Evolutionary conservation across 1,140 invertebrate genomes (phyloP), one percentile per base, ranked within the genome.

Genomic region (Drosophila orena): DNA sequence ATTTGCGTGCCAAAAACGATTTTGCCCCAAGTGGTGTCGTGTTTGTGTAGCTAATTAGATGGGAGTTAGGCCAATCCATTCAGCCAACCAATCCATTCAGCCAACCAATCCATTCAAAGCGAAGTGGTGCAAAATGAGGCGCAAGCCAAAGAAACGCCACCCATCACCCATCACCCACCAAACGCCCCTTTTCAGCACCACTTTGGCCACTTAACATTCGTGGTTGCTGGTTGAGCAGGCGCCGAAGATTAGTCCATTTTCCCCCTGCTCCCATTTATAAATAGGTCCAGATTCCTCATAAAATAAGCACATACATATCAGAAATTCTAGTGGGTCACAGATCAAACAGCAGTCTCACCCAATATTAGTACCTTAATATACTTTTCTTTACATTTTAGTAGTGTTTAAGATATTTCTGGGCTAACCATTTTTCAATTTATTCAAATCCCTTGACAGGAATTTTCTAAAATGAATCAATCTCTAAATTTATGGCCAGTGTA

Each of bases 1-100:
- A 75, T 75, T 52, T 65, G 30, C 56, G 75, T 76, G 61, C 54
- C 64, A 76, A 75, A 76, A 73, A 74, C 46, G 34, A 55, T 54
- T 50, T 59, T 49, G 56, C 52, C 46, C n/a, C 55, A 24, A 62
- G 27, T 49, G 47, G 61, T 44, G 58, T 42, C 73, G 59, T 85
- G 56, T 81, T 81, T 86, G 81, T 78, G 43, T 61, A 66, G 78
- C 83, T 88, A 88, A 88, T 88, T 88, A 81, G 81, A 79, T 50
- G 69, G 58, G 57, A 78, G 65, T 71, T 66, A 68, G 59, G 65
- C 73, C 46, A 72, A 53, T 53, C 58, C 56, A 77, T 59, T 47
- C 37, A 40, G n/a, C n/a, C n/a, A n/a, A n/a, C 73, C 46, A 72
- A 53, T 53, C 58, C 56, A 77, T 59, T 47, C 37, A 40, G n/a